Percentiles rank a stretch among this genome's conserved stretches.
Conservation (phyloP, 2,888 invertebrate genomes). For the Flexamia atlantica region DNA sequence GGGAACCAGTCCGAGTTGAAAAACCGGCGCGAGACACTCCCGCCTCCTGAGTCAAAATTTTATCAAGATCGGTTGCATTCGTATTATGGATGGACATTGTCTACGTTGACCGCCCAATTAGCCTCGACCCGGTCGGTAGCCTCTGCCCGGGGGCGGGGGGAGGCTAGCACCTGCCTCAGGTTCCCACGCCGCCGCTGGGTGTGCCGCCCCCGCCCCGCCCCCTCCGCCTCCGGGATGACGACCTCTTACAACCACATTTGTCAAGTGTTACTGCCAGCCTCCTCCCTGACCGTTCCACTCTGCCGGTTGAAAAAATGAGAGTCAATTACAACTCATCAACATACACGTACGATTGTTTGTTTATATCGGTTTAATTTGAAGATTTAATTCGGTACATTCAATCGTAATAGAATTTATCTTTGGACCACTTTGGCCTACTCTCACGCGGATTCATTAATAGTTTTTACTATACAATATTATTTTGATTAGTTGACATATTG, state of each 20-base stretch:
- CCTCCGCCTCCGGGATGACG: not conserved
- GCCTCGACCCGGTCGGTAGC: not conserved
- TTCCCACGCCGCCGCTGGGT: constrained; percentile 6
- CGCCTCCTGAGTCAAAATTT: not conserved
- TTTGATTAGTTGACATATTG: no score
- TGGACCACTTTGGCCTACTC: no score
- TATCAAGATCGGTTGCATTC: not conserved
- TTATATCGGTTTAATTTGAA: no score
- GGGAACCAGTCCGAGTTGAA: not conserved
- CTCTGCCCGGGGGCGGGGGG: not conserved
- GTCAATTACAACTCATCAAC: no score
- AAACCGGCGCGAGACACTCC: not conserved
- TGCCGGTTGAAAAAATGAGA: not conserved
- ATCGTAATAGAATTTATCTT: no score
- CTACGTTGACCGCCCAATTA: not conserved
- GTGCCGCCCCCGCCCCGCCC: not conserved
- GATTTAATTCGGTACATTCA: no score
- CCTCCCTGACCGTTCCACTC: not conserved
- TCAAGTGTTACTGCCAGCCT: not conserved
- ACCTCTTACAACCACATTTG: constrained; percentile 9
- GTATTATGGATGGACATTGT: constrained; percentile 1
- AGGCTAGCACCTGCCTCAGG: not conserved
- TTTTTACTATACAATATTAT: no score
- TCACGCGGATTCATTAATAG: no score
- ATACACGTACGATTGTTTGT: no score